phyloP scores from a whole-genome alignment of 37 sponge, comb jelly and placozoan genomes.

The Haliclona indistincta region DNA sequence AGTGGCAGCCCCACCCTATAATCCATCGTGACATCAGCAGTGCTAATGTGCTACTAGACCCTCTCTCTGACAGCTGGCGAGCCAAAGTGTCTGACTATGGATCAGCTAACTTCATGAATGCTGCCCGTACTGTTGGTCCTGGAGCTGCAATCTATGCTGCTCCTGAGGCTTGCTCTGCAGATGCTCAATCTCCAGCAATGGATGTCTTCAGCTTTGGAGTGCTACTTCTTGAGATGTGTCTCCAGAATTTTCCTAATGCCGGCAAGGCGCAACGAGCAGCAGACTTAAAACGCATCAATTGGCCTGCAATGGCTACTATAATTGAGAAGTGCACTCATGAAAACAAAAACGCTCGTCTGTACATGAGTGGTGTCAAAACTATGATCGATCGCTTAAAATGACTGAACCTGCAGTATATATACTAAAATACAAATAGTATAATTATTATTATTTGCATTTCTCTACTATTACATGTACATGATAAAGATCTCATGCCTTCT shows the following conservation, averaged over 20 bases:
- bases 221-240: conserved; percentile 36
- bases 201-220: conserved; percentile 40
- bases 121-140: conserved; percentile 9
- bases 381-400: no score
- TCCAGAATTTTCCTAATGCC: background rate
- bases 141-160: conserved; percentile 34
- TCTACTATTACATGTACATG: no score
- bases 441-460: no score
- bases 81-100: conserved; percentile 81
- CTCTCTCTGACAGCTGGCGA: conserved; percentile 35
- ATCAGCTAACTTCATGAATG: conserved; percentile 49
- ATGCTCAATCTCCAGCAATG: conserved; percentile 13
- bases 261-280: background rate
- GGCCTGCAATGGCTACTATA: background rate
- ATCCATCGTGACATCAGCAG: conserved; percentile 84
- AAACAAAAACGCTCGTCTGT: no score
- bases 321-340: background rate
- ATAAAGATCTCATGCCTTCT: no score
- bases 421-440: no score
- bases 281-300: background rate
- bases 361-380: no score
- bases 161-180: conserved; percentile 27
- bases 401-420: no score
- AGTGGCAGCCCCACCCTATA: conserved; percentile 58
- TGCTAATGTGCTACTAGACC: conserved; percentile 65